Conservation (phyloP, 2,113 vertebrate species). For the Vanacampus margaritifer region DNA sequence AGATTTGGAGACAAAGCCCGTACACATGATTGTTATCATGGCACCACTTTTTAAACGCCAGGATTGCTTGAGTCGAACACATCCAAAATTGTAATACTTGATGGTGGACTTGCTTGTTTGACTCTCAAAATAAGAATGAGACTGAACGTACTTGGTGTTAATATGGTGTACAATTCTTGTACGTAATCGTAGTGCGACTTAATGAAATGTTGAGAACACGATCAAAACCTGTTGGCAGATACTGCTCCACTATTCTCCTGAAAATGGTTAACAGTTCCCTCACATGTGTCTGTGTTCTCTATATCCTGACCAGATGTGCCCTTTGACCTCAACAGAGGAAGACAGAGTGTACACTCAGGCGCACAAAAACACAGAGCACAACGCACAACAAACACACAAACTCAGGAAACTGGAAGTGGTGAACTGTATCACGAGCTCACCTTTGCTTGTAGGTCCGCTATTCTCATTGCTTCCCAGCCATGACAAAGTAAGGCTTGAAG, state of each 20-base stretch:
- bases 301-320: constrained; percentile 22
- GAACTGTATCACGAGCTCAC: constrained; percentile 18
- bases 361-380: neutral
- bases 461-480: constrained; percentile 43
- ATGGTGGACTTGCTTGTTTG: neutral
- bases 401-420: neutral
- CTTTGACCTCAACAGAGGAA: constrained; percentile 19
- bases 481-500: constrained; percentile 45
- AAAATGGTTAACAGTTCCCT: neutral
- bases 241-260: neutral
- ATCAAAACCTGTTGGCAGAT: neutral
- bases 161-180: neutral
- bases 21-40: neutral
- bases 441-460: constrained; percentile 37
- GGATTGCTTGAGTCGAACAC: neutral
- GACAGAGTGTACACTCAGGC: neutral
- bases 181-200: neutral
- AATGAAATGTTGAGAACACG: neutral
- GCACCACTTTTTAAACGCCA: neutral
- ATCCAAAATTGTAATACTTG: neutral
- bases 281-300: neutral
- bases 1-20: neutral
- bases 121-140: neutral
- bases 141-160: neutral
- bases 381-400: neutral